A percentile compares a stretch with the other conserved stretches of the same genome.
Conservation (phyloP, 2,888 invertebrate species). For the Cotesia congregata region DNA sequence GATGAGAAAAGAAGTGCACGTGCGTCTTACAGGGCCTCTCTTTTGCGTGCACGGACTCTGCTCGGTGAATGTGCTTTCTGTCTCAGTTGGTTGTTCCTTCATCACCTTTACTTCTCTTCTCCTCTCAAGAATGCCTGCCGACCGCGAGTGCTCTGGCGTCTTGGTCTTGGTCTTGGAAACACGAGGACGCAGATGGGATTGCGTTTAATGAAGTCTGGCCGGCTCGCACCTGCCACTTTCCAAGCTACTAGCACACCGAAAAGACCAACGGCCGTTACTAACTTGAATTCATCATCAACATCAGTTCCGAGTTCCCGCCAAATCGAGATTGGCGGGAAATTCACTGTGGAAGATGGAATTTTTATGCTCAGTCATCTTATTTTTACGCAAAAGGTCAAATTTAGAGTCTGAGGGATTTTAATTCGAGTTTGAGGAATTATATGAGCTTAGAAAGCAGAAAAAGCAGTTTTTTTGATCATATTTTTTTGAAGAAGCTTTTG, state of each 20-base stretch:
- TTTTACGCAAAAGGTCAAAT: no score
- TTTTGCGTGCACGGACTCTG: conserved; percentile 11
- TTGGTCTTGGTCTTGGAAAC: conserved; percentile 56
- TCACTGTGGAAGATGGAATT: background rate
- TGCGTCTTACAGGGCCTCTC: conserved; percentile 11
- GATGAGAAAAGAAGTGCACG: conserved; percentile 23
- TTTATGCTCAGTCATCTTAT: background rate
- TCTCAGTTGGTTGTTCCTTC: conserved; percentile 40
- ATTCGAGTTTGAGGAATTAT: no score
- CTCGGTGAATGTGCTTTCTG: conserved; percentile 13
- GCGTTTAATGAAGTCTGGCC: conserved; percentile 68
- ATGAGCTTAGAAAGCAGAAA: no score
- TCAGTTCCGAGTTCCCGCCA: conserved; percentile 31
- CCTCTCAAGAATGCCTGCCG: conserved; percentile 44
- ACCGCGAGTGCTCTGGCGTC: conserved; percentile 37
- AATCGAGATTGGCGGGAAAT: background rate
- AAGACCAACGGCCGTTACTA: conserved; percentile 45
- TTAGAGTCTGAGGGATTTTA: no score
- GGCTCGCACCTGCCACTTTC: conserved; percentile 66
- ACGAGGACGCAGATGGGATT: conserved; percentile 67
- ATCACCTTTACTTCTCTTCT: conserved; percentile 41
- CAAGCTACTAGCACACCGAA: conserved; percentile 51
- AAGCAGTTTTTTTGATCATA: no score
- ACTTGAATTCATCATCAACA: conserved; percentile 27
- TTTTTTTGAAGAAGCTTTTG: no score